A percentile compares a stretch with the other conserved stretches of the same genome.
Conservation (phyloP, 2,797 vertebrate species). For the Sebastes kiyomatsui region DNA sequence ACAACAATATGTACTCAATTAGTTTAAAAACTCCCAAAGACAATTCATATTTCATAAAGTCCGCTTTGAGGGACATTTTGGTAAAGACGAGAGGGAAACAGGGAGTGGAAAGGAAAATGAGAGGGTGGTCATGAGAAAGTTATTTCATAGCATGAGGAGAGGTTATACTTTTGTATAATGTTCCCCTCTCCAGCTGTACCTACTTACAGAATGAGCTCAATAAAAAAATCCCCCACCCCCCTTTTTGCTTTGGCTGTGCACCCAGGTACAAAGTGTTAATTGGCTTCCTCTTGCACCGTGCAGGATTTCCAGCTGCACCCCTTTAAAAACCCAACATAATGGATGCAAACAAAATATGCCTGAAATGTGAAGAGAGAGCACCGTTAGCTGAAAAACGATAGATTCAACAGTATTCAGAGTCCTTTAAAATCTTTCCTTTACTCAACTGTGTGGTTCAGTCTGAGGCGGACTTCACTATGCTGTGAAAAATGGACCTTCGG, state of each 20-base stretch:
- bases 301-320: constrained; percentile 20
- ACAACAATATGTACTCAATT: constrained; percentile 47
- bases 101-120: constrained; percentile 71
- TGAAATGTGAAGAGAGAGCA: not conserved
- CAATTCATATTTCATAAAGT: constrained; percentile 56
- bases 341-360: not conserved
- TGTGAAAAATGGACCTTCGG: constrained; percentile 47
- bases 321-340: constrained; percentile 6
- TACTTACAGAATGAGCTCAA: constrained; percentile 64
- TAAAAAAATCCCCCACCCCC: constrained; percentile 48
- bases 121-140: constrained; percentile 62
- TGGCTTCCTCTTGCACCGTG: constrained; percentile 4
- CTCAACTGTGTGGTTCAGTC: not conserved
- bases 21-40: constrained; percentile 43
- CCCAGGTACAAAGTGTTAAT: constrained; percentile 43
- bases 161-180: constrained; percentile 31
- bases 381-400: not conserved
- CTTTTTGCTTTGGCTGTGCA: constrained; percentile 47
- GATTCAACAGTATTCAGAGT: not conserved
- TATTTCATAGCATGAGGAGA: constrained; percentile 57
- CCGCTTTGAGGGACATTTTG: constrained; percentile 60
- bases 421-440: not conserved
- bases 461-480: constrained; percentile 14
- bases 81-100: constrained; percentile 48
- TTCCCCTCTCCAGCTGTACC: constrained; percentile 61